Conservation (phyloP, 1,140 invertebrate species). For the Lycorma delicatula region DNA sequence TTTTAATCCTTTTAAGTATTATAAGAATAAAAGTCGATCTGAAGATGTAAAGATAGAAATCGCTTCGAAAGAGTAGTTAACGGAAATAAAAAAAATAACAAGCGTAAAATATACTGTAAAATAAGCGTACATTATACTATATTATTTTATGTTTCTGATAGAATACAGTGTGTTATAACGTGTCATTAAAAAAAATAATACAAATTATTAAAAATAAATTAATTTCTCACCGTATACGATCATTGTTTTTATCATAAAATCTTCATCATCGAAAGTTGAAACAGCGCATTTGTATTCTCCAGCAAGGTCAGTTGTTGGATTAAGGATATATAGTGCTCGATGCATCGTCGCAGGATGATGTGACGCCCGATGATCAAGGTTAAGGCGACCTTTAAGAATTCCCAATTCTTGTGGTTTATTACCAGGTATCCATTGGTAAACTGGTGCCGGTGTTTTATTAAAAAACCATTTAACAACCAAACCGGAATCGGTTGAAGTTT, state of each 20-base stretch:
- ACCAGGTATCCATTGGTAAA: constrained; percentile 68
- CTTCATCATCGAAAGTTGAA: constrained; percentile 60
- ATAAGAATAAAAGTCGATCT: too few species aligned
- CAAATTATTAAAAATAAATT: too few species aligned
- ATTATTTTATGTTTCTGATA: too few species aligned
- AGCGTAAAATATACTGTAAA: too few species aligned
- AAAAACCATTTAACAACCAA: constrained; percentile 74
- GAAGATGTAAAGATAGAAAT: too few species aligned
- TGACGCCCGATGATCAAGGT: constrained; percentile 57
- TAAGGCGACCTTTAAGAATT: constrained; percentile 53
- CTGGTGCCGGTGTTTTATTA: constrained; percentile 50
- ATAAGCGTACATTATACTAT: too few species aligned
- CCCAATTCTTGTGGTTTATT: constrained; percentile 36
- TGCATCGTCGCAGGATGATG: constrained; percentile 55
- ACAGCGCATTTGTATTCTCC: constrained; percentile 71
- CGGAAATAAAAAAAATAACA: too few species aligned
- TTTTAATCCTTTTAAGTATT: too few species aligned
- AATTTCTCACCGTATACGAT: constrained; percentile 62
- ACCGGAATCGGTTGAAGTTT: constrained; percentile 41
- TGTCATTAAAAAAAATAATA: too few species aligned
- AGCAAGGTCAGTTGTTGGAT: constrained; percentile 60
- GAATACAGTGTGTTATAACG: too few species aligned
- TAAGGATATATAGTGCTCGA: constrained; percentile 63
- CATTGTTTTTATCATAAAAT: constrained; percentile 55
- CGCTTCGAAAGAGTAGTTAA: too few species aligned